Conservation (phyloP, 2,113 vertebrate species). For the Athene cunicularia region DNA sequence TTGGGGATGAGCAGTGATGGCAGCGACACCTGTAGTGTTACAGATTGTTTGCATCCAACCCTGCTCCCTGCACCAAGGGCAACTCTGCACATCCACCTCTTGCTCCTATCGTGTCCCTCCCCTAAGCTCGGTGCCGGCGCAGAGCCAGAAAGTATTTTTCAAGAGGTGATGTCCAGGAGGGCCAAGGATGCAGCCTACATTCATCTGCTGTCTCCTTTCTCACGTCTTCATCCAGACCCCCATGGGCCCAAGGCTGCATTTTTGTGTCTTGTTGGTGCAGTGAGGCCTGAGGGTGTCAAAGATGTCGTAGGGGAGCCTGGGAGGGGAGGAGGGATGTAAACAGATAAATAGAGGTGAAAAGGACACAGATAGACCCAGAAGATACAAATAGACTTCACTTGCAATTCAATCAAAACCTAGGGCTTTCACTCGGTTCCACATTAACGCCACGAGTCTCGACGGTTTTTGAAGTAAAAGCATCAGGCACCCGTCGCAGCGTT, state of each 20-base stretch:
- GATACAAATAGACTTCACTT: neutral
- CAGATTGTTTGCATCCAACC: neutral
- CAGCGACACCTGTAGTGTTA: neutral
- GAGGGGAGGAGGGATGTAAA: neutral
- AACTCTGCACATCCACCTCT: neutral
- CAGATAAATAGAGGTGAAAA: neutral
- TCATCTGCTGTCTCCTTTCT: neutral
- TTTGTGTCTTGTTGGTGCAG: neutral
- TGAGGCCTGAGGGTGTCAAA: neutral
- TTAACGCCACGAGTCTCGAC: rapidly evolving
- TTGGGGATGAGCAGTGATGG: neutral
- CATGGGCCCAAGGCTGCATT: neutral
- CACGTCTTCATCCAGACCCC: rapidly evolving
- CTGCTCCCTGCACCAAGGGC: neutral
- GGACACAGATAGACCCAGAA: neutral
- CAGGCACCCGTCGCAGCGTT: neutral
- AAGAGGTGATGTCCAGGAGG: neutral
- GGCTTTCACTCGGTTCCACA: rapidly evolving
- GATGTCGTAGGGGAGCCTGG: neutral
- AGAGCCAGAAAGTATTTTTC: neutral
- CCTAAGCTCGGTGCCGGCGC: rapidly evolving
- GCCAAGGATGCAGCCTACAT: neutral
- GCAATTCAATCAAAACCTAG: neutral
- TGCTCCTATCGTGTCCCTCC: neutral
- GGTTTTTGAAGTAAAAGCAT: neutral